Base-by-base conservation (phyloP, 2,888 invertebrate genomes). In the Lepidocyrtinus sp. region DNA sequence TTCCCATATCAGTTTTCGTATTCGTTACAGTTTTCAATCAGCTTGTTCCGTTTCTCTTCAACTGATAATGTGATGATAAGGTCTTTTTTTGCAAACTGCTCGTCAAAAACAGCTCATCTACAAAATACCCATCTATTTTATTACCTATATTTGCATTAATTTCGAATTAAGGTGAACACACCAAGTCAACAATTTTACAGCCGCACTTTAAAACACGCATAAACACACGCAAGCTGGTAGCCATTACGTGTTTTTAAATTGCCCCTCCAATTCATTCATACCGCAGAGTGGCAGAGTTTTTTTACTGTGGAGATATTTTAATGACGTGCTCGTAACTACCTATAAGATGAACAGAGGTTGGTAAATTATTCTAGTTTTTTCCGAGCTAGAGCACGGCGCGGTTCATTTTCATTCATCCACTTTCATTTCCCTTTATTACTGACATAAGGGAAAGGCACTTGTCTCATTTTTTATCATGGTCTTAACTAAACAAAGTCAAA, bases 371-470 rank as follows among this genome's bases (percentile, higher is more conserved):
- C 50, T 45, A 68, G 68, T 50, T 68, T 68, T 26, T 26, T 55
- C 3, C 12, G 36, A 5, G 5, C 36, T 36, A 36, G 36, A 36
- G 36, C 12, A 12, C 36, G 36, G 36, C 5, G 36, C 12, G 36
- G 36, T 36, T 36, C 36, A 12, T 7, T 68, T 24, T 70, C 70
- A 70, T 70, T 70, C 70, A 70, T 70, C 59, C 61, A 70, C 70
- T 70, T 70, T 70, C 70, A 25, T 70, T 70, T 59, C 61, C 26
- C 59, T 36, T 12, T 12, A 36, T 36, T 36, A 7, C 12, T 36
- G 36, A 36, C 36, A 12, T 36, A 19, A n/a, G 46, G 25, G 25
- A 24, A 9, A 27, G 65, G 45, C n/a, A 62, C 5, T 7, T 62
- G 22, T 62, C 2, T n/a, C n/a, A 55, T 17, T 9, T 3, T 17